These are phyloP conservation scores for Eupelmus urozonus DNA, from an alignment of 2,888 invertebrate species.

Conservation along the genomic window DNA sequence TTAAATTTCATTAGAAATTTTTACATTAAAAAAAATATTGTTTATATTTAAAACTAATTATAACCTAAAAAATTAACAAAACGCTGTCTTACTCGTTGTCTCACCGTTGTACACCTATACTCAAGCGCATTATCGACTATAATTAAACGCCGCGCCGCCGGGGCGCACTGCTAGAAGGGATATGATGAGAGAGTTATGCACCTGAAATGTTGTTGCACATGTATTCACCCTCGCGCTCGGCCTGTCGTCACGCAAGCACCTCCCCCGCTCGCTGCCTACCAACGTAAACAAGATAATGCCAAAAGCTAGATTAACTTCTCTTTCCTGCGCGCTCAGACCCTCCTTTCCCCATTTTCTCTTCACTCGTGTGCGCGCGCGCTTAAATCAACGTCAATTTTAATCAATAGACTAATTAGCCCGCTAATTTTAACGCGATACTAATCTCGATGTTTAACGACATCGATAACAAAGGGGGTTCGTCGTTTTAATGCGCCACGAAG, in stretches of 20 bases:
- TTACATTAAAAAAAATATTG: too few species aligned
- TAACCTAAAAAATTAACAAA: too few species aligned
- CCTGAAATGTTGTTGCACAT: slow-evolving; percentile 71
- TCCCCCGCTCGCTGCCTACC: slow-evolving; percentile 18
- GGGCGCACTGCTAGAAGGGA: not conserved
- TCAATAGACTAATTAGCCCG: slow-evolving; percentile 43
- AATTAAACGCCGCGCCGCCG: slow-evolving; percentile 60
- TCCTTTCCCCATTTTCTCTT: not conserved
- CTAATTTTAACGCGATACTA: slow-evolving; percentile 43
- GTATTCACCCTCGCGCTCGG: slow-evolving; percentile 56
- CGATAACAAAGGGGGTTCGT: too few species aligned
- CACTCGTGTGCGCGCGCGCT: not conserved
- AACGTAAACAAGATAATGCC: slow-evolving; percentile 66
- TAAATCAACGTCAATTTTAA: slow-evolving; percentile 40
- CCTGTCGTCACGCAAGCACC: slow-evolving; percentile 56
- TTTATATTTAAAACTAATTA: too few species aligned
- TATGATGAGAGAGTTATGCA: slow-evolving; percentile 63
- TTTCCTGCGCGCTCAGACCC: not conserved
- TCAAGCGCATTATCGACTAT: slow-evolving; percentile 63
- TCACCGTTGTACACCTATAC: slow-evolving; percentile 56
- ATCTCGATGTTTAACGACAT: slow-evolving; percentile 11
- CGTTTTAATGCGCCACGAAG: too few species aligned
- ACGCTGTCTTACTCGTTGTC: too few species aligned
- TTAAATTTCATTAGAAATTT: too few species aligned
- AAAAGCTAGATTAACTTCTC: slow-evolving; percentile 63